Conservation (phyloP, 2,113 vertebrate genomes). For the Alethe castanea region DNA sequence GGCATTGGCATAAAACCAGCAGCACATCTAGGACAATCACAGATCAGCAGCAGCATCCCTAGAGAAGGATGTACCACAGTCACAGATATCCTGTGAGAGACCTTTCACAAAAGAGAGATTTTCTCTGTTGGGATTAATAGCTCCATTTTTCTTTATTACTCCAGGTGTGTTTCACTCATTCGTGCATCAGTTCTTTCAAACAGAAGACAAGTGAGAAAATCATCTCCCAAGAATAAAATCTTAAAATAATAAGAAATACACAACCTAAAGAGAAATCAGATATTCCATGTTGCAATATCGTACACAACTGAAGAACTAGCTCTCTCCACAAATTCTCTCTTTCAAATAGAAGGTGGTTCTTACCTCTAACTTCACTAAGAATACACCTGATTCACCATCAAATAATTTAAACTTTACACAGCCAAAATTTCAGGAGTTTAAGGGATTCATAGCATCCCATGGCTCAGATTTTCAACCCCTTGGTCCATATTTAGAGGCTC, state of each 20-base stretch:
- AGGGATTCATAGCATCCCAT: not conserved
- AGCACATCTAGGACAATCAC: not conserved
- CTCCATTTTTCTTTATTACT: slow-evolving; percentile 49
- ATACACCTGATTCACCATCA: not conserved
- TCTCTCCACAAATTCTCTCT: not conserved
- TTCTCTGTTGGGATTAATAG: slow-evolving; percentile 39
- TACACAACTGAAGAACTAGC: not conserved
- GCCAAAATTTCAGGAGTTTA: not conserved
- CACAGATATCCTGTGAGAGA: not conserved
- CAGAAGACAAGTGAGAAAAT: slow-evolving; percentile 14
- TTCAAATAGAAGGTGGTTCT: not conserved
- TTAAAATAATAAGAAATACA: not conserved
- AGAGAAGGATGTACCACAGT: not conserved
- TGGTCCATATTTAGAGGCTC: not conserved
- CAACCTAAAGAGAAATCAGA: not conserved
- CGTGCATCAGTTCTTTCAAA: slow-evolving; percentile 25
- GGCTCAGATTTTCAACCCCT: not conserved
- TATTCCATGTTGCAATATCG: not conserved
- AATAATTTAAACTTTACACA: not conserved
- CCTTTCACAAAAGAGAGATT: slow-evolving; percentile 26
- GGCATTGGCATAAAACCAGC: not conserved
- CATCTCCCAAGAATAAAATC: not conserved
- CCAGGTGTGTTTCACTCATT: slow-evolving; percentile 9
- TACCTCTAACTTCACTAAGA: not conserved
- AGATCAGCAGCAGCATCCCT: not conserved